Percentiles rank a stretch among this genome's conserved stretches.
phyloP scores from a whole-genome alignment of 2,888 invertebrate genomes.

The Ophion costatus region DNA sequence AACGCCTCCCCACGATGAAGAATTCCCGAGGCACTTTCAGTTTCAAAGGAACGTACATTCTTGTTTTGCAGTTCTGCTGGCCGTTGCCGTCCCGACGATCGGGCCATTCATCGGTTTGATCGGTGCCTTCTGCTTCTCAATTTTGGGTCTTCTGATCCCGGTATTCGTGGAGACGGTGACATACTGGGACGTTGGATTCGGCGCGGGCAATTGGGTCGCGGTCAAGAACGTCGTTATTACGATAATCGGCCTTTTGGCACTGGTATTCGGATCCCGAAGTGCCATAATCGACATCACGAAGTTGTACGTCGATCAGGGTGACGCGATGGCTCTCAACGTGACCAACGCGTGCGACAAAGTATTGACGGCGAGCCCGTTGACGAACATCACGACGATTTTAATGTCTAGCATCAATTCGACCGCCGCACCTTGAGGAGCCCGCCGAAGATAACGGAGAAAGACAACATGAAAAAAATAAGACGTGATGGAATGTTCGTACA shows the following conservation, averaged over 20 bases:
- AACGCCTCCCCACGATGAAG: no score
- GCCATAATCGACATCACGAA: slow-evolving; percentile 87
- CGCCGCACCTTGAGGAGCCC: slow-evolving; percentile 34
- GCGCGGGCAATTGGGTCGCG: slow-evolving; percentile 89
- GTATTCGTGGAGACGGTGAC: slow-evolving; percentile 93
- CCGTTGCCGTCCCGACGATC: slow-evolving; percentile 94
- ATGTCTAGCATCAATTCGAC: slow-evolving; percentile 24
- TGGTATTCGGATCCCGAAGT: slow-evolving; percentile 91
- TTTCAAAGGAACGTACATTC: slow-evolving; percentile 30
- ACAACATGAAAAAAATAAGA: neutral
- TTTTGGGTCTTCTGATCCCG: slow-evolving; percentile 95
- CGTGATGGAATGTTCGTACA: slow-evolving; percentile 45
- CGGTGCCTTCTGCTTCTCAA: slow-evolving; percentile 96
- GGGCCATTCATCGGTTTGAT: slow-evolving; percentile 96
- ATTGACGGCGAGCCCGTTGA: neutral
- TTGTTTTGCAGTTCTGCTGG: slow-evolving; percentile 88
- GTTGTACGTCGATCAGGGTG: slow-evolving; percentile 71
- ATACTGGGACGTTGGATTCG: slow-evolving; percentile 93
- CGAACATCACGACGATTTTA: slow-evolving; percentile 10
- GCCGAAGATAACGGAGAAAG: neutral
- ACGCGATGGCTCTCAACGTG: slow-evolving; percentile 17
- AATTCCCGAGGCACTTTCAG: no score
- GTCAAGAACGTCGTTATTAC: slow-evolving; percentile 92
- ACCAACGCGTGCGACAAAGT: slow-evolving; percentile 33
- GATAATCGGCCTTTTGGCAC: slow-evolving; percentile 91